These are phyloP conservation scores for Hippocampus guttulatus DNA, from an alignment of 2,113 vertebrate species.

Conservation along the genomic window DNA sequence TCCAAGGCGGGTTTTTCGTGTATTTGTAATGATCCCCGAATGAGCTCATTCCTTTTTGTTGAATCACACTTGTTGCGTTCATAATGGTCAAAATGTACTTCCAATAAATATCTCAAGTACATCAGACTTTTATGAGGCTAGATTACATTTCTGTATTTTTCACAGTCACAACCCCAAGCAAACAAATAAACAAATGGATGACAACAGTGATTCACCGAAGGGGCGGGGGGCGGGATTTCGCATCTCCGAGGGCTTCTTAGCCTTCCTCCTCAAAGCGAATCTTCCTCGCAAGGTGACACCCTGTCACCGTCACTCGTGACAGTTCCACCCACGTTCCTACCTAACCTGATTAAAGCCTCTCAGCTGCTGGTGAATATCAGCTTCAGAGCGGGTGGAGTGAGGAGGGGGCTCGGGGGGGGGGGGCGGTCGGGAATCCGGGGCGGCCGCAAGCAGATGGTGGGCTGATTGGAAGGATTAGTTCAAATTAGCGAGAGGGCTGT, in stretches of 20 bases:
- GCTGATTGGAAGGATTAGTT: constrained; percentile 43
- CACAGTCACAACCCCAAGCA: not conserved
- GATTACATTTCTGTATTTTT: not conserved
- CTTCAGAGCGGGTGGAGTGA: not conserved
- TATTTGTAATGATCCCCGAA: not conserved
- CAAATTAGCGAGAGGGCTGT: constrained; percentile 42
- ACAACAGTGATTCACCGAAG: not conserved
- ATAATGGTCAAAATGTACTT: too few relatives aligned
- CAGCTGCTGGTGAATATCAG: constrained; percentile 3
- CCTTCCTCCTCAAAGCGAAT: not conserved
- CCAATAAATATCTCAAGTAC: too few relatives aligned
- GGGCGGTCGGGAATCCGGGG: not conserved
- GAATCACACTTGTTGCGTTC: too few relatives aligned
- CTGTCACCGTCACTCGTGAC: not conserved
- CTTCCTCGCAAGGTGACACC: constrained; percentile 2
- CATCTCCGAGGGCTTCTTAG: not conserved
- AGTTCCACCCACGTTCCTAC: constrained; percentile 2
- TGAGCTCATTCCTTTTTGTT: too few relatives aligned
- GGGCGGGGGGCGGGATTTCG: not conserved
- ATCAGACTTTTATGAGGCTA: too few relatives aligned
- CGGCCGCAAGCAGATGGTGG: constrained; percentile 30
- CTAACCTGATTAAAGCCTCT: constrained; percentile 11
- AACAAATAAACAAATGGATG: not conserved
- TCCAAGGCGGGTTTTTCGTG: not conserved
- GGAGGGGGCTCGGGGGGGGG: not conserved